A percentile compares a stretch with the other conserved stretches of the same genome.
Evolutionary conservation across 2,113 vertebrate species (phyloP).

Genomic region (Oophaga pumilio): DNA sequence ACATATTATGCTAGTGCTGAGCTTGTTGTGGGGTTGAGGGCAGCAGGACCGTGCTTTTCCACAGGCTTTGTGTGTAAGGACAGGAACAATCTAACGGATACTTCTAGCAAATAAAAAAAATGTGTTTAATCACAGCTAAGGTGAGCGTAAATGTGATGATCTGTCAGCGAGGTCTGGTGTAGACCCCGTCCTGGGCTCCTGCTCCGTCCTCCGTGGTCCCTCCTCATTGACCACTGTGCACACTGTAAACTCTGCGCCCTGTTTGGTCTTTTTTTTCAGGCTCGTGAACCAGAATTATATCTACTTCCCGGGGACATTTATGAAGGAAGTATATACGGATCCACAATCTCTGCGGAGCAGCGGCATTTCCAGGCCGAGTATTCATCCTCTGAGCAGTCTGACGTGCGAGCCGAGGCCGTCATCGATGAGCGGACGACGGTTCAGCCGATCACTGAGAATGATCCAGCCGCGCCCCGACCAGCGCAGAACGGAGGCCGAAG

Average conservation of each 20-base stretch:
- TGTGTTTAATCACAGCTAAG: too few species aligned
- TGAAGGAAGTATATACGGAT: conserved; percentile 72
- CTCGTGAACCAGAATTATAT: conserved; percentile 87
- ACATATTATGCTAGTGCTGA: too few species aligned
- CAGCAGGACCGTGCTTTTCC: too few species aligned
- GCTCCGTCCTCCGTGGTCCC: too few species aligned
- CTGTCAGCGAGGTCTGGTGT: too few species aligned
- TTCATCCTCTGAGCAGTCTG: conserved; percentile 60
- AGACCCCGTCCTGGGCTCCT: too few species aligned
- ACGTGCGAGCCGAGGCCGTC: conserved; percentile 61
- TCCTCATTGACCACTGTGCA: not conserved
- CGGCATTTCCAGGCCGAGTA: conserved; percentile 63
- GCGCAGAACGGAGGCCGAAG: conserved; percentile 61
- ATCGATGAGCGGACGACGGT: conserved; percentile 70
- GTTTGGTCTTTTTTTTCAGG: conserved; percentile 69
- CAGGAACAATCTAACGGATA: too few species aligned
- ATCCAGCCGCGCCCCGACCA: conserved; percentile 63
- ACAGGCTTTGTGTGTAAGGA: too few species aligned
- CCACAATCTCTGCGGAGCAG: conserved; percentile 68
- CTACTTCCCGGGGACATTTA: conserved; percentile 76
- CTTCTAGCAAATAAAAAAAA: too few species aligned
- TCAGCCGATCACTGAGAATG: conserved; percentile 67
- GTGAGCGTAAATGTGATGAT: too few species aligned
- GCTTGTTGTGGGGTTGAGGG: too few species aligned
- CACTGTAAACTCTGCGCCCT: not conserved